A percentile compares a stretch with the other conserved stretches of the same genome.
These are phyloP conservation scores for Drosophila sp. DNA, from an alignment of 1,140 invertebrate species.

Conservation along the genomic window DNA sequence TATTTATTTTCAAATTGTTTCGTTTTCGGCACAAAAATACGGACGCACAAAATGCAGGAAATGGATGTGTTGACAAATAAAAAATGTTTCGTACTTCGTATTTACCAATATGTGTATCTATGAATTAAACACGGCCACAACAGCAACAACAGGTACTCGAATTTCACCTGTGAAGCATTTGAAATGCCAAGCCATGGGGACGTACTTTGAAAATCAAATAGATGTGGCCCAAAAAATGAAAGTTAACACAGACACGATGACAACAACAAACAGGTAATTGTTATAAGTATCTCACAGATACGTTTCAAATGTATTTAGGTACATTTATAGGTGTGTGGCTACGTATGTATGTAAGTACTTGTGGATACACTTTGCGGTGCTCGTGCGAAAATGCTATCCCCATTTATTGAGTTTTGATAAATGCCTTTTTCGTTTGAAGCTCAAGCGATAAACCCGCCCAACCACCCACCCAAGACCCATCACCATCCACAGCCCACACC, in stretches of 20 bases:
- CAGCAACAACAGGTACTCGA: conserved; percentile 40
- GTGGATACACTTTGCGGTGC: conserved; percentile 45
- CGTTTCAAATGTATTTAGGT: background rate
- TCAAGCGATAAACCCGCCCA: conserved; percentile 23
- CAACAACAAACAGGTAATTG: conserved; percentile 62
- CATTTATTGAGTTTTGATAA: conserved; percentile 64
- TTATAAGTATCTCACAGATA: conserved; percentile 21
- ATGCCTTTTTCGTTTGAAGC: conserved; percentile 53
- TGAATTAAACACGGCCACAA: conserved; percentile 74
- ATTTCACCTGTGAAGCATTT: conserved; percentile 53
- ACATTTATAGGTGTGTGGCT: conserved; percentile 13
- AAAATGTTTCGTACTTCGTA: conserved; percentile 61
- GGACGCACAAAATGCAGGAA: conserved; percentile 79
- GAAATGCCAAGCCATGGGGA: conserved; percentile 22
- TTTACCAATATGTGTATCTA: conserved; percentile 64
- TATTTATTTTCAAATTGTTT: conserved; percentile 79
- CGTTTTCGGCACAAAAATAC: conserved; percentile 67
- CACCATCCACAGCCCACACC: conserved; percentile 11
- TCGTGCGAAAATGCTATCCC: conserved; percentile 61
- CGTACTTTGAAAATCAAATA: conserved; percentile 78
- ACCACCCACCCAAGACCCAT: background rate
- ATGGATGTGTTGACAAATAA: conserved; percentile 81
- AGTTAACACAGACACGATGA: conserved; percentile 53
- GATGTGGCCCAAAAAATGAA: conserved; percentile 65
- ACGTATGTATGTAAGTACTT: conserved; percentile 36